These are phyloP conservation scores for Rousettus leschenaultii DNA, from an alignment of 2,113 vertebrate species.

Conservation along the genomic window DNA sequence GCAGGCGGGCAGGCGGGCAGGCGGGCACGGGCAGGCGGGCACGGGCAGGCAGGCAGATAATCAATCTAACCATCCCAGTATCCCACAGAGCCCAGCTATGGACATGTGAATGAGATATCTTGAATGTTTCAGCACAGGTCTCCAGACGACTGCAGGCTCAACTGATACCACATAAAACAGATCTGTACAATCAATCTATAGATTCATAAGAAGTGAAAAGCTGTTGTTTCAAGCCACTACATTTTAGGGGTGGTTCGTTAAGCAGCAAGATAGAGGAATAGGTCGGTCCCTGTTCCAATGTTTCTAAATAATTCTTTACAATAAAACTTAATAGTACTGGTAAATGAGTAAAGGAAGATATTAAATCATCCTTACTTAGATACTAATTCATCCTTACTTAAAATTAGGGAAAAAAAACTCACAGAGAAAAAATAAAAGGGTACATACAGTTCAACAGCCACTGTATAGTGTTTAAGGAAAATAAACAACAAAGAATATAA, in stretches of 20 bases:
- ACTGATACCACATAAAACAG: neutral
- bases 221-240: neutral
- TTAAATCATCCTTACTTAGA: neutral
- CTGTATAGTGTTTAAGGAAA: neutral
- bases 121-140: neutral
- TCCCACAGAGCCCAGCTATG: neutral
- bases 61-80: neutral
- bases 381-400: neutral
- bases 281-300: neutral
- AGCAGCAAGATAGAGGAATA: neutral
- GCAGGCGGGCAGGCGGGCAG: too few species aligned
- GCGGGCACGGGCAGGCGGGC: too few species aligned
- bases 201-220: neutral
- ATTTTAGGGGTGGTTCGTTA: neutral
- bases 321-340: neutral
- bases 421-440: neutral
- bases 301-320: slow-evolving; percentile 11
- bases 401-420: neutral
- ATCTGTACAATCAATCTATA: neutral
- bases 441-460: neutral
- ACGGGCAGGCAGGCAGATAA: neutral
- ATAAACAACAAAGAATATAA: neutral
- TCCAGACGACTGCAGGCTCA: neutral
- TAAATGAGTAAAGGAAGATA: neutral
- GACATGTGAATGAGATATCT: neutral